These are phyloP conservation scores for Oconnorella tubifera DNA, from an alignment of 2,888 invertebrate genomes.

Conservation along the genomic window DNA sequence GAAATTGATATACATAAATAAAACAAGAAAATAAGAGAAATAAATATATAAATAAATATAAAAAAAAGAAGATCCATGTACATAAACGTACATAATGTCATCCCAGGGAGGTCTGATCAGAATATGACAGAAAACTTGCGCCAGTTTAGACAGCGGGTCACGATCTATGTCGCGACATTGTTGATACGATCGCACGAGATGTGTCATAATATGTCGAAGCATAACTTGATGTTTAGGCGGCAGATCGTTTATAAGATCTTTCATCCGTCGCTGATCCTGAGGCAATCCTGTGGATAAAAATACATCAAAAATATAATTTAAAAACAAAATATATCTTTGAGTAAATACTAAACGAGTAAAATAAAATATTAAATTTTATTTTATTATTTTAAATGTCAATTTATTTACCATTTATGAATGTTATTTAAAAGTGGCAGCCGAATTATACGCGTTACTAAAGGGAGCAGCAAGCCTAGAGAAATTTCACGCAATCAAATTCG, in stretches of 20 bases:
- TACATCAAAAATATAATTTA: background rate
- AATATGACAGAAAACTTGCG: slow-evolving; percentile 71
- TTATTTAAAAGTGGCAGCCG: too few species aligned
- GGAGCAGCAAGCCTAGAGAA: too few species aligned
- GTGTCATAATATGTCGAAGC: slow-evolving; percentile 67
- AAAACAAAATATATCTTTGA: background rate
- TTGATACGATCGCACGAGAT: slow-evolving; percentile 71
- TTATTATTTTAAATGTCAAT: background rate
- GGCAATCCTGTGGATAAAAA: background rate
- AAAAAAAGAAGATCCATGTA: background rate
- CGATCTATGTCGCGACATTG: too few species aligned
- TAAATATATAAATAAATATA: background rate
- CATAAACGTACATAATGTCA: slow-evolving; percentile 58
- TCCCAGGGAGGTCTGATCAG: slow-evolving; percentile 74
- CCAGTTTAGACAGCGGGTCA: slow-evolving; percentile 62
- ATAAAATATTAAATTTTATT: background rate
- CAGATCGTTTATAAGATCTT: slow-evolving; percentile 62
- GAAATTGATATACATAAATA: too few species aligned
- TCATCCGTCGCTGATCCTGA: background rate
- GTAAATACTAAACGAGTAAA: background rate
- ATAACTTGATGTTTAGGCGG: slow-evolving; percentile 67
- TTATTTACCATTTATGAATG: too few species aligned
- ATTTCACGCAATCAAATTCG: too few species aligned
- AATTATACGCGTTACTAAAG: too few species aligned
- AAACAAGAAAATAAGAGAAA: too few species aligned